Evolutionary conservation across 2,888 invertebrate species (phyloP), one percentile per base, ranked within the genome.

Genomic region (Amitus sp.): DNA sequence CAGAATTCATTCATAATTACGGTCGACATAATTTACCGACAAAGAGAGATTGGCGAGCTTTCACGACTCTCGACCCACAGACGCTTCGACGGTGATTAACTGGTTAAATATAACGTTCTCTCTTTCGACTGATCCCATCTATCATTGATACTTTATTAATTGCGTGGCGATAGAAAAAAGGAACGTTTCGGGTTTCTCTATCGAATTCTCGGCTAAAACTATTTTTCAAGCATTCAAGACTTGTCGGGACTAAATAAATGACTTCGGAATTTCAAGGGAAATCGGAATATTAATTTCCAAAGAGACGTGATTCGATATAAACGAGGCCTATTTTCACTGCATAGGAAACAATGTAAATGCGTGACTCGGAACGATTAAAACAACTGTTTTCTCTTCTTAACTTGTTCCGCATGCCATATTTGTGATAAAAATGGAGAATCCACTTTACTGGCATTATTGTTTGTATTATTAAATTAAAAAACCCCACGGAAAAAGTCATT

Each of bases 61-160:
- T 59, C 61, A 61, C 57, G 57, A 47, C 39, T 33, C 20, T 19
- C 19, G 47, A 34, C 28, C 34, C 19, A 19, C 18, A 20, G 45
- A 5, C 37, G 45, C 57, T 65, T 54, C 58, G 60, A 55, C 56
- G 51, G 64, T 70, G 68, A 69, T 70, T 72, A 69, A 70, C 70
- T 69, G 67, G 69, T 71, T 72, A 68, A 71, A 69, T 68, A 67
- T 67, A 65, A 61, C 66, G 67, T 67, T 68, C 62, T 62, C 67
- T 65, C 53, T 59, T 58, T 62, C 56, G 45, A 37, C 27, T 57
- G 50, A 59, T 54, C 65, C 49, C 63, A 61, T 66, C 58, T 46
- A 57, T 65, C 66, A 68, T 62, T 61, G 64, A 28, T 46, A 49
- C 39, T 56, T 60, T 60, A 64, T 60, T 60, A 60, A 64, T 60